Percentiles rank a stretch among this genome's conserved stretches.
These are phyloP conservation scores for Aplochiton taeniatus DNA, from an alignment of 2,797 vertebrate species.

Conservation along the genomic window DNA sequence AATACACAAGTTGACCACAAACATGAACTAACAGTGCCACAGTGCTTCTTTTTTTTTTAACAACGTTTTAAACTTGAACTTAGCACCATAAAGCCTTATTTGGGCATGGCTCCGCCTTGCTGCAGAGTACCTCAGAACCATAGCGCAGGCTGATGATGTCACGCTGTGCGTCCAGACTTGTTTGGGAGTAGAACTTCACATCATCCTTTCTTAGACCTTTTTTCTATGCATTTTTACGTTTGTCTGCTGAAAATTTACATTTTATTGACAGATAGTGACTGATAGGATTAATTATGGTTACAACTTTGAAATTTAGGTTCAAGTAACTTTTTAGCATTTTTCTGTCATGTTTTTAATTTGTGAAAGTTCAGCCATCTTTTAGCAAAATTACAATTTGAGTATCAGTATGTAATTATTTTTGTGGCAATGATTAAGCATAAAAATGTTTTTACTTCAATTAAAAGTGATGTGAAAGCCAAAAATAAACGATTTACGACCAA, in stretches of 20 bases:
- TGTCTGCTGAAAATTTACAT: slow-evolving; percentile 30
- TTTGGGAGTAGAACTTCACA: slow-evolving; percentile 58
- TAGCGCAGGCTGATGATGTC: slow-evolving; percentile 24
- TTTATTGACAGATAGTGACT: slow-evolving; percentile 20
- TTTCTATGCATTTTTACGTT: slow-evolving; percentile 65
- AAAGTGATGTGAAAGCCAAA: too few relatives aligned
- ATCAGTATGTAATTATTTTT: too few relatives aligned
- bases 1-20: too few relatives aligned
- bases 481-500: too few relatives aligned
- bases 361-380: slow-evolving; percentile 24
- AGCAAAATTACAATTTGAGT: slow-evolving; percentile 33
- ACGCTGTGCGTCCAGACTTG: slow-evolving; percentile 29
- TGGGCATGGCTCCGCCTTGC: slow-evolving; percentile 63
- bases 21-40: too few relatives aligned
- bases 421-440: too few relatives aligned
- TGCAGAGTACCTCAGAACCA: slow-evolving; percentile 66
- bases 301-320: slow-evolving; percentile 31
- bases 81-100: slow-evolving; percentile 81
- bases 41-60: too few relatives aligned
- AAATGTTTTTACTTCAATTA: too few relatives aligned
- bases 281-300: slow-evolving; percentile 22
- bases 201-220: slow-evolving; percentile 46
- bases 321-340: slow-evolving; percentile 32
- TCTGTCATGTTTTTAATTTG: slow-evolving; percentile 19
- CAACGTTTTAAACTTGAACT: slow-evolving; percentile 21